These are phyloP conservation scores for Phylloscopus collybita DNA, from an alignment of 2,797 vertebrate species.

Conservation along the genomic window DNA sequence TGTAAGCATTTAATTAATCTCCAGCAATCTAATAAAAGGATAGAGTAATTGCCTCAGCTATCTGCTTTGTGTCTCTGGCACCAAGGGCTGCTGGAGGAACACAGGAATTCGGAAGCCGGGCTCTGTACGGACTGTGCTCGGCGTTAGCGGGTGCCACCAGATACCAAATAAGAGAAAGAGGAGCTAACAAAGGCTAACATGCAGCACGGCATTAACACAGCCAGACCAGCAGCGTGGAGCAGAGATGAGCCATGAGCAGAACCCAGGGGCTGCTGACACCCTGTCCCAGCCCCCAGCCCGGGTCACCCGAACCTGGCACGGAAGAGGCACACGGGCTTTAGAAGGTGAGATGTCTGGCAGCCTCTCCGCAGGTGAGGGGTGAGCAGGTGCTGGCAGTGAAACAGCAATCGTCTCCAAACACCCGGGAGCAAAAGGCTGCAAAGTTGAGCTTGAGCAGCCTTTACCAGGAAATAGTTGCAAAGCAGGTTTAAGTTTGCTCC, in stretches of 20 bases:
- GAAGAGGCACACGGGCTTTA: background rate
- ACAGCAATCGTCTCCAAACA: background rate
- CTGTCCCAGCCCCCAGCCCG: background rate
- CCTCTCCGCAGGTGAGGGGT: background rate
- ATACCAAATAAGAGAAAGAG: background rate
- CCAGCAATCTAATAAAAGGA: constrained; percentile 54
- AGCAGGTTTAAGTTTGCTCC: constrained; percentile 30
- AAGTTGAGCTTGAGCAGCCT: background rate
- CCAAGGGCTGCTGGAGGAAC: background rate
- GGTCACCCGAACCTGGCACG: background rate
- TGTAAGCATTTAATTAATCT: constrained; percentile 65
- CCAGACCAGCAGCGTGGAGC: background rate
- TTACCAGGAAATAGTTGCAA: background rate
- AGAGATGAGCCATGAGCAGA: background rate
- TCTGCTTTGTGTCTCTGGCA: constrained; percentile 44
- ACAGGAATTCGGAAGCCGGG: background rate
- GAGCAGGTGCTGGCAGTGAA: background rate
- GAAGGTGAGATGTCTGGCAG: background rate
- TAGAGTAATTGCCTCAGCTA: constrained; percentile 51
- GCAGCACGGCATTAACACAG: background rate
- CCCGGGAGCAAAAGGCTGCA: background rate
- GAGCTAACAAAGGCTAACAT: constrained; percentile 6
- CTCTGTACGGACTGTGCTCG: background rate
- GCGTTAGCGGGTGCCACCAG: background rate
- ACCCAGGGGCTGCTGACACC: background rate